These are phyloP conservation scores for Lamprologus ornatipinnis DNA, from an alignment of 2,113 vertebrate genomes.

Conservation along the genomic window DNA sequence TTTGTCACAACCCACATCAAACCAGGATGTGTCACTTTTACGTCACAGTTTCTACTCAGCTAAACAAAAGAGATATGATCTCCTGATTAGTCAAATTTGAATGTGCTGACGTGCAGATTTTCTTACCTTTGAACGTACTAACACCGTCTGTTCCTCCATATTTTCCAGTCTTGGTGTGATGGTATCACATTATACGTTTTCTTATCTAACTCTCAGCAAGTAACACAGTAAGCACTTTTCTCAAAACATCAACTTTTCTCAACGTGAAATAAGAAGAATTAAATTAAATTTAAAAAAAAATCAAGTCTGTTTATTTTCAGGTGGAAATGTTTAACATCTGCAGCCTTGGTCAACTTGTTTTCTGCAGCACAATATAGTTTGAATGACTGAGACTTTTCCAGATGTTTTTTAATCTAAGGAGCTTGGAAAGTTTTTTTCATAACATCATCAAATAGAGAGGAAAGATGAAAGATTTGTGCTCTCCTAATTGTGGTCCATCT, in stretches of 20 bases:
- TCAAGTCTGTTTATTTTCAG: background rate
- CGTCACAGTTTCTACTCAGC: background rate
- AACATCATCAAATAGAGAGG: background rate
- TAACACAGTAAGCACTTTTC: background rate
- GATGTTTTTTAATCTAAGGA: background rate
- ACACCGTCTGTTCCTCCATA: background rate
- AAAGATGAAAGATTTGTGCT: background rate
- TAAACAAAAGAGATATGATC: background rate
- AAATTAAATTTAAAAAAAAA: background rate
- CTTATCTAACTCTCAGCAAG: background rate
- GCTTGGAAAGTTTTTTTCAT: background rate
- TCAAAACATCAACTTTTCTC: background rate
- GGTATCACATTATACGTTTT: background rate
- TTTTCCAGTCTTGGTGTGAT: background rate
- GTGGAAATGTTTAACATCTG: background rate
- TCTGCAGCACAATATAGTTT: background rate
- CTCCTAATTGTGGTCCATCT: background rate
- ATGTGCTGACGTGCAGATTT: background rate
- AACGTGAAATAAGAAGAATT: background rate
- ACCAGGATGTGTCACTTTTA: background rate
- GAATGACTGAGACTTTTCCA: background rate
- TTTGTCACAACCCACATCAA: background rate
- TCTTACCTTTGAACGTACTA: background rate
- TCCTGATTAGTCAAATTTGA: background rate
- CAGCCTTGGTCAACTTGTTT: background rate